phyloP scores from a whole-genome alignment of 1,140 invertebrate genomes.

The Cydia fagiglandana region DNA sequence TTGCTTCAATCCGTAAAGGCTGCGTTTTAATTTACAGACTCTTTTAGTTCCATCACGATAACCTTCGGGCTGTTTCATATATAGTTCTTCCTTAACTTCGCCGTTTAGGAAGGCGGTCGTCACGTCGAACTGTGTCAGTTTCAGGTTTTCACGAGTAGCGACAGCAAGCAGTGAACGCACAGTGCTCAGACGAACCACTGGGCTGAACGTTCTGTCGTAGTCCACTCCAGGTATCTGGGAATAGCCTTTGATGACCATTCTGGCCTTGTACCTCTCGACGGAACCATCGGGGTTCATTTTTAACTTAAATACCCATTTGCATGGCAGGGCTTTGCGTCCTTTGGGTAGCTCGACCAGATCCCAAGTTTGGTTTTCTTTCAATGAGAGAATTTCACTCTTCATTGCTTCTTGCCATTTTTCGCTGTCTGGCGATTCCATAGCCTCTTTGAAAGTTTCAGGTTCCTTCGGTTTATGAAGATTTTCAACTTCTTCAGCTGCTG shows the following conservation, averaged over 20 bases:
- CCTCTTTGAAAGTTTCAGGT: constrained; percentile 29
- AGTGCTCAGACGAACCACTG: constrained; percentile 42
- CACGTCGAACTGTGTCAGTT: background rate
- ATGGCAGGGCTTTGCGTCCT: constrained; percentile 47
- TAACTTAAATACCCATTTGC: constrained; percentile 63
- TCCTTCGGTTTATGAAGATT: constrained; percentile 16
- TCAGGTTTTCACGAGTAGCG: constrained; percentile 32
- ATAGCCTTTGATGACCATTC: constrained; percentile 60
- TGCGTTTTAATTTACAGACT: constrained; percentile 44
- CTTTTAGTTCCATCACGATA: constrained; percentile 1
- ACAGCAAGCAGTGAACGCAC: constrained; percentile 32
- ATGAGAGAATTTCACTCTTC: constrained; percentile 39
- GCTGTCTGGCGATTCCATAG: constrained; percentile 28
- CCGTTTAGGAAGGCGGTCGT: background rate
- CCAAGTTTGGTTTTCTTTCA: constrained; percentile 40
- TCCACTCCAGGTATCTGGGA: constrained; percentile 50
- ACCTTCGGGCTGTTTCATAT: constrained; percentile 33
- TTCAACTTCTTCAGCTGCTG: constrained; percentile 23
- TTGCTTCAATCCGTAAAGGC: constrained; percentile 62
- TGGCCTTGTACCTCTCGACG: constrained; percentile 60
- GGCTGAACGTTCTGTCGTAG: constrained; percentile 57
- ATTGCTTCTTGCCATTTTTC: constrained; percentile 42
- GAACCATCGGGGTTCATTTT: constrained; percentile 52
- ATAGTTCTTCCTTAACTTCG: background rate
- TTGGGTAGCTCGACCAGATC: constrained; percentile 45